Percentiles rank a stretch among this genome's conserved stretches.
These are phyloP conservation scores for Cairina moschata DNA, from an alignment of 2,113 vertebrate species.

Conservation along the genomic window DNA sequence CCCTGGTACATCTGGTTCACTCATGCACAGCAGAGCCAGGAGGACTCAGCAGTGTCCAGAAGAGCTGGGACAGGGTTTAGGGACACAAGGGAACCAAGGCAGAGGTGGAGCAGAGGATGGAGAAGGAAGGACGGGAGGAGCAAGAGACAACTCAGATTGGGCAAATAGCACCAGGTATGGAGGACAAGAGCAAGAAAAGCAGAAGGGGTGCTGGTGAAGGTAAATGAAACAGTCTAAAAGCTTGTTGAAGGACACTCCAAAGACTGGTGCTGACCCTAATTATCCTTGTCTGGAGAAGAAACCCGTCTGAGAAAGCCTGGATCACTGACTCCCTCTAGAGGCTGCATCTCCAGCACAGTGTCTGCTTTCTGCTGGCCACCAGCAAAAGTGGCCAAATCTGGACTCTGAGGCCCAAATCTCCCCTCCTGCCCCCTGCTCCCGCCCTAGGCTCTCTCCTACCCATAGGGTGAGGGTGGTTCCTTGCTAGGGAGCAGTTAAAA, in stretches of 20 bases:
- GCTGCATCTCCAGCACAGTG: background rate
- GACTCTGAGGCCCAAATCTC: background rate
- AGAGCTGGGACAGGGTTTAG: rapidly evolving
- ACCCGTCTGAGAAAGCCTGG: background rate
- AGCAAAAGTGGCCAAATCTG: background rate
- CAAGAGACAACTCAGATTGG: background rate
- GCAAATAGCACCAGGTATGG: background rate
- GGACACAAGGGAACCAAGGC: rapidly evolving
- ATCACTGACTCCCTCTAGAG: background rate
- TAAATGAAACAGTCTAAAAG: background rate
- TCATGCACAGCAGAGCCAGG: background rate
- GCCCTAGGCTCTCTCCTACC: background rate
- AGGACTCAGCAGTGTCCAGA: background rate
- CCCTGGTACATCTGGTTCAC: background rate
- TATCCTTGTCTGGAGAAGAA: background rate
- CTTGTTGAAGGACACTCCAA: background rate
- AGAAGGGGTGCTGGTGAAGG: background rate
- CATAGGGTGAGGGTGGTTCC: background rate
- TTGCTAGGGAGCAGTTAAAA: background rate
- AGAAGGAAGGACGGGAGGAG: background rate
- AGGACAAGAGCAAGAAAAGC: background rate
- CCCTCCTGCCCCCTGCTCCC: rapidly evolving
- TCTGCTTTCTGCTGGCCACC: rapidly evolving
- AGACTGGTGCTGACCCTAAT: background rate
- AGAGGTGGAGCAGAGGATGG: background rate